Evolutionary conservation across 1,140 invertebrate species (phyloP).

Genomic region (Piezodorus guildinii): DNA sequence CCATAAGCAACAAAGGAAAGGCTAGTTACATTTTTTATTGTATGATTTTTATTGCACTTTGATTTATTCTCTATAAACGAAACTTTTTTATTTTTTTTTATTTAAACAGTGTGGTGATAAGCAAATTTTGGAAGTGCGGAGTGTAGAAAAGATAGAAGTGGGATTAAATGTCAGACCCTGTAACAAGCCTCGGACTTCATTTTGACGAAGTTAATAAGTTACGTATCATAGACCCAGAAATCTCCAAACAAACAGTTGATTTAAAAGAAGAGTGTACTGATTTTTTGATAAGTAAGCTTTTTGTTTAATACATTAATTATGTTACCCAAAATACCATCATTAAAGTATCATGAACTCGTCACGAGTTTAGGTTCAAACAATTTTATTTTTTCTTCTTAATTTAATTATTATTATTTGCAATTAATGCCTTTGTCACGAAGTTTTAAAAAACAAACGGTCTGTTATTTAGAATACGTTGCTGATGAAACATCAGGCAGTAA

Average conservation of each 20-base stretch:
- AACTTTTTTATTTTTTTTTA: background rate
- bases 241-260: conserved; percentile 60
- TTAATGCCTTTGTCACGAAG: no score
- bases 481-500: no score
- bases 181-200: conserved; percentile 61
- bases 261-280: conserved; percentile 70
- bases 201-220: conserved; percentile 82
- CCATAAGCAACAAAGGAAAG: no score
- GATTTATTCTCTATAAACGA: background rate
- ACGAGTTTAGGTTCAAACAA: no score
- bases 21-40: background rate
- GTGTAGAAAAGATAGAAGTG: conserved; percentile 21
- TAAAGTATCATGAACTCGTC: no score
- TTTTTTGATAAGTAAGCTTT: conserved; percentile 63
- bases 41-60: background rate
- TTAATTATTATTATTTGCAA: no score
- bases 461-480: no score
- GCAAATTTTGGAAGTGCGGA: background rate
- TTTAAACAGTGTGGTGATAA: background rate
- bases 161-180: conserved; percentile 52
- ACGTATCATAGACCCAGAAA: conserved; percentile 63
- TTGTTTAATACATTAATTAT: background rate
- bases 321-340: no score
- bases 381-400: no score
- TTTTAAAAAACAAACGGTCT: no score